Conservation (phyloP, 1,140 invertebrate genomes). For the Charaxes varanes region DNA sequence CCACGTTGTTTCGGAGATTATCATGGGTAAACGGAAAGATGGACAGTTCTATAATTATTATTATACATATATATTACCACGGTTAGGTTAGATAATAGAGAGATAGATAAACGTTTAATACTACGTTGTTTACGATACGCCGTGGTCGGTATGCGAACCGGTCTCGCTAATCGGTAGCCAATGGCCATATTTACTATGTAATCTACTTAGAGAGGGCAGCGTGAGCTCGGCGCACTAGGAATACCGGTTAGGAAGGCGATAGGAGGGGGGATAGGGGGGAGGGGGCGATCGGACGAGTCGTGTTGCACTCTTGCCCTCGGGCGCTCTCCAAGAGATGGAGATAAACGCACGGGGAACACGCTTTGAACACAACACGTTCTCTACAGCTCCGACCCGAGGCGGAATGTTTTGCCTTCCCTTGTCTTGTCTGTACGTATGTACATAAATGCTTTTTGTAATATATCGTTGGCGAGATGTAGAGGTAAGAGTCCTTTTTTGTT, state of each 20-base stretch:
- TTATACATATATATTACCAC: no score
- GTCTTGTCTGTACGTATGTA: no score
- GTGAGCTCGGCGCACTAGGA: conserved; percentile 37
- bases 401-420: no score
- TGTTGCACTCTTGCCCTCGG: conserved; percentile 51
- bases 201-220: conserved; percentile 52
- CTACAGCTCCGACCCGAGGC: conserved; percentile 21
- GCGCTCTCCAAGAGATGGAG: conserved; percentile 49
- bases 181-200: conserved; percentile 36
- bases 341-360: conserved; percentile 50
- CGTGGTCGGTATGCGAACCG: conserved; percentile 2
- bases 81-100: no score
- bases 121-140: background rate
- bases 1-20: no score
- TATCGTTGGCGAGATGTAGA: no score
- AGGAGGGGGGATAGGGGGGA: conserved; percentile 25
- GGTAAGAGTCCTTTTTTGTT: no score
- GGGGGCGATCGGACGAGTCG: conserved; percentile 43
- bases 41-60: no score
- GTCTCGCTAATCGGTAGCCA: conserved; percentile 21
- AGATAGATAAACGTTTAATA: no score
- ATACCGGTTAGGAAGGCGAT: conserved; percentile 39
- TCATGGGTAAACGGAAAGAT: no score
- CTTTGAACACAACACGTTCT: conserved; percentile 29
- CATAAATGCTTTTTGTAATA: no score